Evolutionary conservation across 2,888 invertebrate genomes (phyloP).

Genomic region (Zaprionus obscuricornis): DNA sequence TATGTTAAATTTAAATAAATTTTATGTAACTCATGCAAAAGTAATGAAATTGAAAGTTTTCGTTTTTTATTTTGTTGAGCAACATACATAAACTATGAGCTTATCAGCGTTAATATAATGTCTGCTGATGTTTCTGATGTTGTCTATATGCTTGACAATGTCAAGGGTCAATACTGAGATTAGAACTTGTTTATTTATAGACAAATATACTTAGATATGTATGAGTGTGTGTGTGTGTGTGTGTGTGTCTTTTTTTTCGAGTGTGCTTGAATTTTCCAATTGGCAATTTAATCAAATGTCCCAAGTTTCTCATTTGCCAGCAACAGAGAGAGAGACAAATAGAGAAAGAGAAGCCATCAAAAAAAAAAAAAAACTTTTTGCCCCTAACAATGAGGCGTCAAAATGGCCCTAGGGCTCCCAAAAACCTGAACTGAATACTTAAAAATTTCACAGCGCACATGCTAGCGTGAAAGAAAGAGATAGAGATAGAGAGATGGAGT

Average conservation of each 20-base stretch:
- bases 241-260: constrained; percentile 7
- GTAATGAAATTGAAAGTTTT: neutral
- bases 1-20: too few relatives aligned
- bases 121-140: constrained; percentile 5
- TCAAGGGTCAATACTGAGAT: constrained; percentile 41
- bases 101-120: constrained; percentile 26
- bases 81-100: constrained; percentile 15
- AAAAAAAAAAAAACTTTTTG: constrained; percentile 30
- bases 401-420: constrained; percentile 41
- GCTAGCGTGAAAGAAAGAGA: constrained; percentile 3
- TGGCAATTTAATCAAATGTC: constrained; percentile 31
- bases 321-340: too few relatives aligned
- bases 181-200: constrained; percentile 33
- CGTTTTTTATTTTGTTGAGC: neutral
- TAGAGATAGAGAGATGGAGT: neutral
- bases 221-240: neutral
- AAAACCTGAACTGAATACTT: constrained; percentile 58
- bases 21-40: too few relatives aligned
- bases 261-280: constrained; percentile 27
- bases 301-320: constrained; percentile 31
- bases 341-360: constrained; percentile 28
- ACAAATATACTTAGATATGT: neutral
- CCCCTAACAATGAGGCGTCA: constrained; percentile 44
- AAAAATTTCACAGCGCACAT: constrained; percentile 18
- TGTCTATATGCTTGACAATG: constrained; percentile 14